phyloP scores from a whole-genome alignment of 2,113 vertebrate species.

The Petrocephalus zakoni region DNA sequence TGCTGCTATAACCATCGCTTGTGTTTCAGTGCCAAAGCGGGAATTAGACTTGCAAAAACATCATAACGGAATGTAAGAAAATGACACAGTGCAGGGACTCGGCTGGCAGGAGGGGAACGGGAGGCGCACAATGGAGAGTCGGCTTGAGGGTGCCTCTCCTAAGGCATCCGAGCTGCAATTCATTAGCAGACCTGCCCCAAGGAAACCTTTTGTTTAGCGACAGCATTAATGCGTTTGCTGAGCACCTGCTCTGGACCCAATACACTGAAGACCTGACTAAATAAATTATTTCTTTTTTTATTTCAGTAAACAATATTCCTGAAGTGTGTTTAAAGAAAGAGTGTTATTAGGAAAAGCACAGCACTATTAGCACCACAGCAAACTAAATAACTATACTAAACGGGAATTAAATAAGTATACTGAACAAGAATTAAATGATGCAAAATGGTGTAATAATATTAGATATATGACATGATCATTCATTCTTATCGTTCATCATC shows the following conservation, averaged over 20 bases:
- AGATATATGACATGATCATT: background rate
- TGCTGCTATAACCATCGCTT: slow-evolving; percentile 36
- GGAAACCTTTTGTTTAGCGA: background rate
- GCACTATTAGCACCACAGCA: background rate
- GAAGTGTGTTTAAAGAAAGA: background rate
- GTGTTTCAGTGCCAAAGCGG: slow-evolving; percentile 44
- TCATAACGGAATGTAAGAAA: slow-evolving; percentile 40
- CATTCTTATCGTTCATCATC: background rate
- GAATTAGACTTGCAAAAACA: slow-evolving; percentile 62
- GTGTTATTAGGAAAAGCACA: background rate
- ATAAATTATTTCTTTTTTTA: background rate
- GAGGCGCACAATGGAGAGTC: slow-evolving; percentile 41
- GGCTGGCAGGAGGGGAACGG: slow-evolving; percentile 35
- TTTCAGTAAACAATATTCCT: background rate
- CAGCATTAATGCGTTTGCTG: background rate
- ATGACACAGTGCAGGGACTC: slow-evolving; percentile 48
- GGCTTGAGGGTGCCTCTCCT: background rate
- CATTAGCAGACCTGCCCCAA: background rate
- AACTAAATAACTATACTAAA: background rate
- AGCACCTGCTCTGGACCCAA: background rate
- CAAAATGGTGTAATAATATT: background rate
- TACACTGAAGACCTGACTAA: background rate
- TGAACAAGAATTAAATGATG: background rate
- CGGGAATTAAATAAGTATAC: background rate
- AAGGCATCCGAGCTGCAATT: background rate